Base-by-base conservation (phyloP, 2,113 vertebrate species). In the Vombatus ursinus region DNA sequence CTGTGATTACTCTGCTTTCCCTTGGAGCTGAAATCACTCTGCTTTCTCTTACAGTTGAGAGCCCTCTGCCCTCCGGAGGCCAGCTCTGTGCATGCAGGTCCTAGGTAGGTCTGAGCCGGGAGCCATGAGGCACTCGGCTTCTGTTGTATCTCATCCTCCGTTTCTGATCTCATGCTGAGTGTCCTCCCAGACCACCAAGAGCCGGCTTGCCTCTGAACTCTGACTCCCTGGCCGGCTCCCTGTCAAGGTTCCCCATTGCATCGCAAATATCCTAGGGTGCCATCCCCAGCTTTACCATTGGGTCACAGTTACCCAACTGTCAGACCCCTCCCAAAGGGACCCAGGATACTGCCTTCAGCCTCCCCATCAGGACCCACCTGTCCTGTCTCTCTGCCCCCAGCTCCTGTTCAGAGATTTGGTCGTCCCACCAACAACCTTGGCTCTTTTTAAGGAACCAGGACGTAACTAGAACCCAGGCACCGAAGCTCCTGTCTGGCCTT, bases 171-270 rank as follows among this genome's bases (percentile, higher is more conserved):
- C 37, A 77, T 6, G 14, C 31, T n/a, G 31, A 77, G 12, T 1
- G 61, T 19, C 23, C 89, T 90, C 4, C 3, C 14, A 31, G 31
- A 16, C 10, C 11, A 37, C 61, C 11, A 14, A 11, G 31, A 68
- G 0, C 12, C 31, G 3, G 1, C 37, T n/a, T n/a, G 28, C 37
- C 16, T 68, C 61, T 12, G 0, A 37, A 14, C 12, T 0, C 31
- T n/a, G 31, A 10, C 12, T n/a, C 31, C 31, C 61, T 6, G 1
- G 14, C 61, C n/a, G 37, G 14, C 31, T 68, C 26, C 10, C 28
- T 57, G 53, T 54, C 53, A 54, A 26, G 57, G 28, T 3, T 12
- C 57, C 57, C 57, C 57, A 31, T 19, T 4, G 3, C 61, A 37
- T 6, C 61, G 31, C 61, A 68, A n/a, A 61, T 4, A 12, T 61